These are phyloP conservation scores for Danio choprae DNA, from an alignment of 2,797 vertebrate genomes.

Conservation along the genomic window DNA sequence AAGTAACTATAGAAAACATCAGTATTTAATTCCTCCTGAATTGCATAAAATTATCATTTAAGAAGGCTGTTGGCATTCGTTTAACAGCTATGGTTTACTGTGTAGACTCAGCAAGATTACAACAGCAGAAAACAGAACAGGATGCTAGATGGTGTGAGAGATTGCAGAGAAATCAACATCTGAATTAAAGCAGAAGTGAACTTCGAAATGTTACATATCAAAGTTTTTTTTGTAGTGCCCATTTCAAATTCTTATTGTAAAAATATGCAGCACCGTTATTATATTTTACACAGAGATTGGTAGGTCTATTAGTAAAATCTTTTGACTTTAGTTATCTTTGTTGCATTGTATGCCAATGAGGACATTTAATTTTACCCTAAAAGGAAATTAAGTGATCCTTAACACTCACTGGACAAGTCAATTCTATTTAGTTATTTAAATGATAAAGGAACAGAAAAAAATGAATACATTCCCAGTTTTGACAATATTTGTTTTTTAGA, in stretches of 20 bases:
- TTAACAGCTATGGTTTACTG: not conserved
- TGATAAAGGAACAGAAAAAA: no score
- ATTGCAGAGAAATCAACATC: not conserved
- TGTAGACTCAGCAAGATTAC: not conserved
- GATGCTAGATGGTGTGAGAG: not conserved
- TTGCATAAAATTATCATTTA: not conserved
- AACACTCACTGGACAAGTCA: no score
- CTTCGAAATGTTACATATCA: not conserved
- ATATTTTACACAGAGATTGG: no score
- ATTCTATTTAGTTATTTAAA: no score
- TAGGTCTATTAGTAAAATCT: no score
- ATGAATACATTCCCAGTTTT: no score
- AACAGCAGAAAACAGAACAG: not conserved
- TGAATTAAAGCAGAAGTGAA: slow-evolving; percentile 8
- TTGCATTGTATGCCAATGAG: no score
- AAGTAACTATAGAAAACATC: slow-evolving; percentile 21
- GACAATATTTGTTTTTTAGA: no score
- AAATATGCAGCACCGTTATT: not conserved
- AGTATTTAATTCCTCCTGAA: slow-evolving; percentile 11
- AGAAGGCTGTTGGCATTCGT: not conserved
- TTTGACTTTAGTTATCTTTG: no score
- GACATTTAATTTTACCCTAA: no score
- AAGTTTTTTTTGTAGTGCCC: not conserved
- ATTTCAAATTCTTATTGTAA: not conserved
- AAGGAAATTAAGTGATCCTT: no score